Base-by-base conservation (phyloP, 2,113 vertebrate species). In the Poeciliopsis prolifica region DNA sequence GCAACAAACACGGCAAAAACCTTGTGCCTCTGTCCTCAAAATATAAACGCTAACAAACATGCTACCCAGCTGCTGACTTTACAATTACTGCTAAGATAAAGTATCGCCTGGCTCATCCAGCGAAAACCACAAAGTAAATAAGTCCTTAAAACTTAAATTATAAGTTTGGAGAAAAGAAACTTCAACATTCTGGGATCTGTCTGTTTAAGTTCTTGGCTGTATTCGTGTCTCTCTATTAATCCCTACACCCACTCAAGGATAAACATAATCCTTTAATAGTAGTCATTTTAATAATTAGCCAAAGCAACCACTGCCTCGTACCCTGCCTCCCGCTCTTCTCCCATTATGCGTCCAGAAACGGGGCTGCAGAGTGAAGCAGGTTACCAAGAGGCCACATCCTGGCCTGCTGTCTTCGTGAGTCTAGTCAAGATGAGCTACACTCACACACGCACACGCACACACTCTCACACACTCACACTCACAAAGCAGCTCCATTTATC, bases 211-310 rank as follows among this genome's bases (percentile, higher is more conserved):
- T 58, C 78, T 77, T 85, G 80, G 70, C 75, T 54, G 11, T 54
- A 24, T 64, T 78, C 66, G 74, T 40, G 4, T 44, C 48, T 30
- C 73, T 76, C 58, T 44, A 63, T 68, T 69, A 70, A 64, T 22
- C 69, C 73, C 65, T 75, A 70, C 35, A 84, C 70, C 73, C 75
- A 87, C 84, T 88, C 84, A 91, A 90, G 86, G 89, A 83, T 79
- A 87, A 80, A 87, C 81, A 83, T 87, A 91, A 93, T 92, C 90
- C 91, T 37, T 72, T 93, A 92, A 93, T 92, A 78, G 81, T 64
- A 78, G 86, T 82, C 58, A 92, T 91, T 91, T 91, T 73, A 88
- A 87, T 83, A 89, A 92, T 91, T 80, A 87, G 74, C 60, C 26
- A 8, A 65, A 69, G 64, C 72, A 86, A 89, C 86, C 58, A 58